A percentile compares a stretch with the other conserved stretches of the same genome.
Evolutionary conservation across 2,888 invertebrate species (phyloP).

Genomic region (Cyaniris semiargus): DNA sequence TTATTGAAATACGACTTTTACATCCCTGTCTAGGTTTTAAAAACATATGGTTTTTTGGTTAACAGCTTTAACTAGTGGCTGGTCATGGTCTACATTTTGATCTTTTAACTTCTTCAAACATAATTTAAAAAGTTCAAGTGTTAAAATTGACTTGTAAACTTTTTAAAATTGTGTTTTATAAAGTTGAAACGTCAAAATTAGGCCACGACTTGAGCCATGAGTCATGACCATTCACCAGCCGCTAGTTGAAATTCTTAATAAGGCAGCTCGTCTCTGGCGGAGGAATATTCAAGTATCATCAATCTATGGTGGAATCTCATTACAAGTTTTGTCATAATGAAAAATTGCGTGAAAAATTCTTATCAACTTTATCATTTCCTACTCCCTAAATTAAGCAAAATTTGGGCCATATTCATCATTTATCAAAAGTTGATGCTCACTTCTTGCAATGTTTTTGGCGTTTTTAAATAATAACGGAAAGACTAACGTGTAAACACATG

Average conservation of each 20-base stretch:
- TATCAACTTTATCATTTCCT: neutral
- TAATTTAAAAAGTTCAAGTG: no score
- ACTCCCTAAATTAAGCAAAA: neutral
- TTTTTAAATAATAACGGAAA: slow-evolving; percentile 29
- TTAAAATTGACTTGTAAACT: no score
- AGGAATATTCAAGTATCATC: neutral
- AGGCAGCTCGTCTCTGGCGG: neutral
- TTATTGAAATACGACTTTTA: no score
- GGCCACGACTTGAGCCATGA: no score
- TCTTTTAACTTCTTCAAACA: no score
- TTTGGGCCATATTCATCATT: neutral
- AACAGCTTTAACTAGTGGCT: no score
- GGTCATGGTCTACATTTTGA: no score
- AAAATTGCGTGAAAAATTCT: slow-evolving; percentile 6
- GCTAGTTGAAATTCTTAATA: neutral
- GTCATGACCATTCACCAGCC: neutral
- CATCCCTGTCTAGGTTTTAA: no score
- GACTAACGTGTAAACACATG: neutral
- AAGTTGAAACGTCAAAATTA: no score
- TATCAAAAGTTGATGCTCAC: slow-evolving; percentile 34
- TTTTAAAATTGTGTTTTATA: no score
- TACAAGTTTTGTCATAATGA: slow-evolving; percentile 10
- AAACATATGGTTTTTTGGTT: no score
- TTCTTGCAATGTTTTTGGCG: slow-evolving; percentile 32
- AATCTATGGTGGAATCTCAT: neutral